phyloP scores from a whole-genome alignment of 2,888 invertebrate genomes.

The Drosophila infuscata region DNA sequence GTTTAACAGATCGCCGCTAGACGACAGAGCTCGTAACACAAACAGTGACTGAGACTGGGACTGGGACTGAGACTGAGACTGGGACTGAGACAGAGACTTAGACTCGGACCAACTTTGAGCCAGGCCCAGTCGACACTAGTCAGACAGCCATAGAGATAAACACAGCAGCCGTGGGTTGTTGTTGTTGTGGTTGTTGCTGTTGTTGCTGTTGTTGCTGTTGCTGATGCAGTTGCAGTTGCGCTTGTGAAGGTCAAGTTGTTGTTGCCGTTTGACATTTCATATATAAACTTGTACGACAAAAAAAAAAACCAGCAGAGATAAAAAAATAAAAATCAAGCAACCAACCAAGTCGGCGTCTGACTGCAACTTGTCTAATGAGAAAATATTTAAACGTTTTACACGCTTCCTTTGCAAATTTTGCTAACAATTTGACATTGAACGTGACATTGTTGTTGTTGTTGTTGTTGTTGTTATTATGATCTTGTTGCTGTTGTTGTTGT shows the following conservation, averaged over 20 bases:
- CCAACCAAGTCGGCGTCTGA: conserved; percentile 49
- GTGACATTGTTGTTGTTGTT: conserved; percentile 70
- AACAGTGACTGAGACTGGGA: conserved; percentile 15
- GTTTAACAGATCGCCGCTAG: conserved; percentile 45
- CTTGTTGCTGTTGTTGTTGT: neutral
- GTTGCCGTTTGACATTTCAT: conserved; percentile 75
- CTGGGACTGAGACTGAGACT: conserved; percentile 1
- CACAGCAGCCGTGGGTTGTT: conserved; percentile 67
- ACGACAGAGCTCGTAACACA: conserved; percentile 20
- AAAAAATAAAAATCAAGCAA: conserved; percentile 27
- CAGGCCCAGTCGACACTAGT: conserved; percentile 57
- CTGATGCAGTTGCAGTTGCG: conserved; percentile 57
- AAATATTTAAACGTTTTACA: conserved; percentile 78
- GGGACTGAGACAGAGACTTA: conserved; percentile 11
- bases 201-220: conserved; percentile 54
- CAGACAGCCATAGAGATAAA: conserved; percentile 72
- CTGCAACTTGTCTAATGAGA: conserved; percentile 72
- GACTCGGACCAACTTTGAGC: conserved; percentile 31
- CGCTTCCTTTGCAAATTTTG: conserved; percentile 78
- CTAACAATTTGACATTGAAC: conserved; percentile 75
- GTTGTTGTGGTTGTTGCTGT: conserved; percentile 51
- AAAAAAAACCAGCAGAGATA: conserved; percentile 12
- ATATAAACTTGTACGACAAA: conserved; percentile 64
- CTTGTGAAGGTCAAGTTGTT: conserved; percentile 68
- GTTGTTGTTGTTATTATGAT: conserved; percentile 20